Evolutionary conservation across 2,113 vertebrate species (phyloP).

Genomic region (Macquaria australasica): DNA sequence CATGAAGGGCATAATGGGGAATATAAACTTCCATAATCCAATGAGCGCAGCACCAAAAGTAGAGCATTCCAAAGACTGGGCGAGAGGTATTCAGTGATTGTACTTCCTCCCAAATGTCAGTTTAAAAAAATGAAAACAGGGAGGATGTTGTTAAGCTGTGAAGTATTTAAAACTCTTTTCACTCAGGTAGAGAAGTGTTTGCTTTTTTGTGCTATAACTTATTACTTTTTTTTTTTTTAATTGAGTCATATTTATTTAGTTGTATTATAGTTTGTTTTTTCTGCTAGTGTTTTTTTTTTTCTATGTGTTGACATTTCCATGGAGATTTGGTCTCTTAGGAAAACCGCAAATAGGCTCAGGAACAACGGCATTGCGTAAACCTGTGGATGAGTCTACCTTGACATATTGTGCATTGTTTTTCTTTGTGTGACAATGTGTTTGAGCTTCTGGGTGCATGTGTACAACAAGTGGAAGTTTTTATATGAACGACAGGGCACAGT

Average conservation of each 20-base stretch:
- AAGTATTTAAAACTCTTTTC: slow-evolving; percentile 69
- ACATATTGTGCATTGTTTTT: slow-evolving; percentile 25
- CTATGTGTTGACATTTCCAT: slow-evolving; percentile 26
- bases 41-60: slow-evolving; percentile 79
- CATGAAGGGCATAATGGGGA: background rate
- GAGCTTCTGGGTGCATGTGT: slow-evolving; percentile 25
- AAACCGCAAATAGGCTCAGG: slow-evolving; percentile 46
- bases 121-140: slow-evolving; percentile 26
- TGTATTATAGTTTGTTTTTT: slow-evolving; percentile 40
- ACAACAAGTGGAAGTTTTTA: background rate
- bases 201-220: slow-evolving; percentile 78
- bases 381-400: slow-evolving; percentile 26
- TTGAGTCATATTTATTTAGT: slow-evolving; percentile 76
- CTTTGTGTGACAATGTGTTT: slow-evolving; percentile 47
- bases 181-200: slow-evolving; percentile 77
- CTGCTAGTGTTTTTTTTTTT: slow-evolving; percentile 31
- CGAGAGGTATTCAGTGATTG: slow-evolving; percentile 52
- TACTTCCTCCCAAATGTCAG: slow-evolving; percentile 60
- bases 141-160: slow-evolving; percentile 67
- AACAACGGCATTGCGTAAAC: background rate
- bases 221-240: slow-evolving; percentile 63
- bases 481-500: slow-evolving; percentile 26
- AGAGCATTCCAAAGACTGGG: slow-evolving; percentile 81
- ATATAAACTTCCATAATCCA: slow-evolving; percentile 38
- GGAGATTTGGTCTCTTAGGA: slow-evolving; percentile 21